Evolutionary conservation across 1,140 invertebrate genomes (phyloP).

Genomic region (Cydia pomonella): DNA sequence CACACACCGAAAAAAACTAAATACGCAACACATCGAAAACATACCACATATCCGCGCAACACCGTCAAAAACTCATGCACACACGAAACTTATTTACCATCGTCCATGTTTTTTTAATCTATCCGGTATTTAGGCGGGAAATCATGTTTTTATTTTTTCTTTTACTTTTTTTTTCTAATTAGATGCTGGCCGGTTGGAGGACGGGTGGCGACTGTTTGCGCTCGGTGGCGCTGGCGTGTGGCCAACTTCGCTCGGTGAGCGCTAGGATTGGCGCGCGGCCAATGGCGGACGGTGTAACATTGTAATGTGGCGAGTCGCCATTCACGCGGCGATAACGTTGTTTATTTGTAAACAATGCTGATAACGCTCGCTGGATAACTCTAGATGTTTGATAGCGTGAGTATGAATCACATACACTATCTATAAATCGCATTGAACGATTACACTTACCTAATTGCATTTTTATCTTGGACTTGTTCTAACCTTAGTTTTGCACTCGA

Average conservation of each 20-base stretch:
- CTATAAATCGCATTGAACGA: too few species aligned
- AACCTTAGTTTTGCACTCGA: background rate
- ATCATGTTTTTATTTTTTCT: constrained; percentile 57
- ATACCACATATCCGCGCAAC: constrained; percentile 17
- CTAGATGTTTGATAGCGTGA: background rate
- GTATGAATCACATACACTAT: constrained; percentile 2
- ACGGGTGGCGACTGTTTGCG: constrained; percentile 56
- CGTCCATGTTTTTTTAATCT: constrained; percentile 63
- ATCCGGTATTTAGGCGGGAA: constrained; percentile 58
- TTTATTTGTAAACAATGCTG: constrained; percentile 32
- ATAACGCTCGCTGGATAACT: constrained; percentile 19
- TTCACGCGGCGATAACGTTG: constrained; percentile 22
- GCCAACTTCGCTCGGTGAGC: constrained; percentile 46
- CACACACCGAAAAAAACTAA: background rate
- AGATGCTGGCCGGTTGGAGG: constrained; percentile 46
- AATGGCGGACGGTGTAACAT: constrained; percentile 38
- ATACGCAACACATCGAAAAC: constrained; percentile 24
- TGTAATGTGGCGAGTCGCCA: constrained; percentile 13
- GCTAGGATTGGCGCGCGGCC: constrained; percentile 55
- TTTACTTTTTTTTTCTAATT: constrained; percentile 45
- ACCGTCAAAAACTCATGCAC: constrained; percentile 47
- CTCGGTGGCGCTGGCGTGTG: constrained; percentile 54
- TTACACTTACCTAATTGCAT: background rate
- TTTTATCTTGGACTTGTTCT: background rate
- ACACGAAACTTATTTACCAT: constrained; percentile 64